Percentiles rank a stretch among this genome's conserved stretches.
phyloP scores from a whole-genome alignment of 2,113 vertebrate species.

The Chaetodon auriga region DNA sequence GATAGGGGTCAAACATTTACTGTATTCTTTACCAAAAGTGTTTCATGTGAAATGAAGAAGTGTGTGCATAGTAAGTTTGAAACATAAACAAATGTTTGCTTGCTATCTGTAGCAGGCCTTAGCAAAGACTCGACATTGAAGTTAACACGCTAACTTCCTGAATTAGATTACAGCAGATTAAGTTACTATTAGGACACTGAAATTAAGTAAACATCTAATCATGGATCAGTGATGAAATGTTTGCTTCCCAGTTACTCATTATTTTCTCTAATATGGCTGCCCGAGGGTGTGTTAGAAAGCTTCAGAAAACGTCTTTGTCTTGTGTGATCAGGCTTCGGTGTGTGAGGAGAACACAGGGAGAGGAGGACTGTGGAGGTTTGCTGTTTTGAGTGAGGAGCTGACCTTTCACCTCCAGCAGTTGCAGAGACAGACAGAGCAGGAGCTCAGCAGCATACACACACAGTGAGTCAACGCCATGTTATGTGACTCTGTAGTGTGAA shows the following conservation, averaged over 20 bases:
- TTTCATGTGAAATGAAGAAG: neutral
- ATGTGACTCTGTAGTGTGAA: neutral
- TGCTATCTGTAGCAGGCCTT: neutral
- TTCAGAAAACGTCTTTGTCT: neutral
- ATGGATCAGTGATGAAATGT: neutral
- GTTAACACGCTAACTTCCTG: neutral
- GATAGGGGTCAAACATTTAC: neutral
- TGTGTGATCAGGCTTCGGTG: slow-evolving; percentile 32
- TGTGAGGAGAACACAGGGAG: slow-evolving; percentile 29
- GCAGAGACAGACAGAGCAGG: slow-evolving; percentile 76
- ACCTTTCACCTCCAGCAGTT: slow-evolving; percentile 75
- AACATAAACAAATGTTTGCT: neutral
- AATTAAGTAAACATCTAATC: neutral
- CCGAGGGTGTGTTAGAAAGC: neutral
- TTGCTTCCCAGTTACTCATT: neutral
- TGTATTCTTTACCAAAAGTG: neutral
- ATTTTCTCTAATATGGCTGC: neutral
- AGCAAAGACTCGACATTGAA: neutral
- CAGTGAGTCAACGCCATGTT: slow-evolving; percentile 64
- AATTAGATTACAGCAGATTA: neutral
- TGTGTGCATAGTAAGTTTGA: neutral
- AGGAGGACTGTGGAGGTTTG: slow-evolving; percentile 61
- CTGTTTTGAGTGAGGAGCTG: slow-evolving; percentile 66
- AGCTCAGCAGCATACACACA: slow-evolving; percentile 66
- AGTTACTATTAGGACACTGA: neutral